Evolutionary conservation across 2,888 invertebrate species (phyloP).

Genomic region (Agonopterix alstromeriana): DNA sequence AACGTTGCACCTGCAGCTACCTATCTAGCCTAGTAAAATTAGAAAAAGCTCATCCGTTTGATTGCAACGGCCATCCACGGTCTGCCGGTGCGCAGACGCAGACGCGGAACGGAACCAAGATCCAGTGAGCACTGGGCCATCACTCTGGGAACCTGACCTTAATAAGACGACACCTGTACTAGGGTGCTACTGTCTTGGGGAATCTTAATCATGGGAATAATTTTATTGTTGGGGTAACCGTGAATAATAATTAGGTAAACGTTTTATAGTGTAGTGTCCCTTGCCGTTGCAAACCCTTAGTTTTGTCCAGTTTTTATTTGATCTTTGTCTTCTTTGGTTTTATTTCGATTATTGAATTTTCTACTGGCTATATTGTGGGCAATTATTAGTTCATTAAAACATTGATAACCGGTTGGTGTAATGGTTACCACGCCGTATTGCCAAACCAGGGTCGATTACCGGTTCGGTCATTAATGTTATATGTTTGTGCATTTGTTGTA

Average conservation of each 20-base stretch:
- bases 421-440: too few species aligned
- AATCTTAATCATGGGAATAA: conserved; percentile 69
- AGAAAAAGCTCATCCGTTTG: conserved; percentile 17
- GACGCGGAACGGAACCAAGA: conserved; percentile 37
- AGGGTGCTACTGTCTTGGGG: conserved; percentile 44
- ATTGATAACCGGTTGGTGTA: too few species aligned
- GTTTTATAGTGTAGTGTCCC: not conserved
- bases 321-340: too few species aligned
- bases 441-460: too few species aligned
- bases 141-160: conserved; percentile 70
- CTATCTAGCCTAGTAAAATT: not conserved
- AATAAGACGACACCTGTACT: conserved; percentile 61
- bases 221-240: conserved; percentile 16
- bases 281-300: too few species aligned
- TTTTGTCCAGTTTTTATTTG: too few species aligned
- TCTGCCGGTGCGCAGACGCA: conserved; percentile 17
- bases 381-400: too few species aligned
- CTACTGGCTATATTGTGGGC: too few species aligned
- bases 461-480: too few species aligned
- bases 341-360: too few species aligned
- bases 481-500: too few species aligned
- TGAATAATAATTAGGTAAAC: not conserved
- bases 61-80: conserved; percentile 58
- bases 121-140: conserved; percentile 43
- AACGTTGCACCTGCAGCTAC: too few species aligned